These are phyloP conservation scores for Bombylius discolor DNA, from an alignment of 2,888 invertebrate species.

Conservation along the genomic window DNA sequence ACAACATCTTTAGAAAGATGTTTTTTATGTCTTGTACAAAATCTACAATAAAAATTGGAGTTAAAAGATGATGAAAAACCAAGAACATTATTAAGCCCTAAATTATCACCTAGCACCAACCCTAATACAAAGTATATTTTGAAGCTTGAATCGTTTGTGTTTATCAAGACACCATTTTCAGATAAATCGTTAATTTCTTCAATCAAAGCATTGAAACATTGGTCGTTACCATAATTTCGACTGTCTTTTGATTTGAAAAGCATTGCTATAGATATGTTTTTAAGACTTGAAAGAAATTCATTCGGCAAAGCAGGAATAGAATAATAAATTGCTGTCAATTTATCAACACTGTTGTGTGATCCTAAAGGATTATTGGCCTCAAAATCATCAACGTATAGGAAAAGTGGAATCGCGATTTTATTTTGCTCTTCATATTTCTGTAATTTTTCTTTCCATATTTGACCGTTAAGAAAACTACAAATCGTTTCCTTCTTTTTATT, in stretches of 20 bases:
- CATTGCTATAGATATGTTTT: constrained; percentile 17
- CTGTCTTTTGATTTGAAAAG: constrained; percentile 18
- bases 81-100: not conserved
- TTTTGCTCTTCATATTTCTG: not conserved
- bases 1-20: too few species aligned
- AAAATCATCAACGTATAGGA: not conserved
- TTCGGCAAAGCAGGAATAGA: not conserved
- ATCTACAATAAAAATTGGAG: too few species aligned
- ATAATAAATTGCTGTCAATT: not conserved
- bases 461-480: constrained; percentile 1
- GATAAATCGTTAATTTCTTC: constrained; percentile 17
- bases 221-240: constrained; percentile 16
- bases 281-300: too few species aligned
- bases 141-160: not conserved
- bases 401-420: not conserved
- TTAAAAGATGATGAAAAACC: too few species aligned
- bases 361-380: constrained; percentile 3
- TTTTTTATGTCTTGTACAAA: too few species aligned
- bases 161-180: constrained; percentile 14
- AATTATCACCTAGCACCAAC: constrained; percentile 11
- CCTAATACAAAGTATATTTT: constrained; percentile 11
- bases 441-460: not conserved
- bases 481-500: not conserved
- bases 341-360: not conserved
- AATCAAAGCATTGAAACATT: constrained; percentile 17